These are phyloP conservation scores for Spheniscus mendiculus DNA, from an alignment of 2,113 vertebrate species.

Conservation along the genomic window DNA sequence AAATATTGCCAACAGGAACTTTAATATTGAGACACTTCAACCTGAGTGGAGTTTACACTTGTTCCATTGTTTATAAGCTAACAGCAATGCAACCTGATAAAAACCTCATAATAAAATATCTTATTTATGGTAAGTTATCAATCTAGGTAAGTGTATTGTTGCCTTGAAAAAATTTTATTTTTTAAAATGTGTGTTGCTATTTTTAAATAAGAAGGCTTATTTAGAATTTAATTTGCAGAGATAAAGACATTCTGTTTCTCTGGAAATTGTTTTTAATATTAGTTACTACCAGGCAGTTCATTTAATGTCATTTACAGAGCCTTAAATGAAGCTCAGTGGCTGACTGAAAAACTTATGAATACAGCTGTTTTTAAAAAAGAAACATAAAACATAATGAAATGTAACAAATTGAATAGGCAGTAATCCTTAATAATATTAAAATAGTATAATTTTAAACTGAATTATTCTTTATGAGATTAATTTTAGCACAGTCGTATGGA, in stretches of 20 bases:
- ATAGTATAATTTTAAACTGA: neutral
- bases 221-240: neutral
- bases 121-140: constrained; percentile 54
- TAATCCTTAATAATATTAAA: neutral
- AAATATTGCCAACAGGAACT: constrained; percentile 65
- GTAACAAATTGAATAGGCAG: neutral
- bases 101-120: constrained; percentile 48
- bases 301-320: neutral
- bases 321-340: neutral
- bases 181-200: neutral
- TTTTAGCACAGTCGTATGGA: neutral
- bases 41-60: constrained; percentile 55
- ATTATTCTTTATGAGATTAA: neutral
- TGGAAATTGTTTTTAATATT: neutral
- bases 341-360: neutral
- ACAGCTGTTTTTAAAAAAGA: neutral
- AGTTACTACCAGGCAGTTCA: neutral
- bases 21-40: constrained; percentile 57
- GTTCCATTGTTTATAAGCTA: constrained; percentile 57
- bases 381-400: neutral
- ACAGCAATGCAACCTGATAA: constrained; percentile 13
- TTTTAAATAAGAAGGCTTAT: neutral
- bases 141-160: neutral
- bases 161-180: neutral
- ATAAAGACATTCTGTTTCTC: neutral